Percentiles rank a stretch among this genome's conserved stretches.
Conservation (phyloP, 1,140 invertebrate genomes). For the Philopotamus ludificatus region DNA sequence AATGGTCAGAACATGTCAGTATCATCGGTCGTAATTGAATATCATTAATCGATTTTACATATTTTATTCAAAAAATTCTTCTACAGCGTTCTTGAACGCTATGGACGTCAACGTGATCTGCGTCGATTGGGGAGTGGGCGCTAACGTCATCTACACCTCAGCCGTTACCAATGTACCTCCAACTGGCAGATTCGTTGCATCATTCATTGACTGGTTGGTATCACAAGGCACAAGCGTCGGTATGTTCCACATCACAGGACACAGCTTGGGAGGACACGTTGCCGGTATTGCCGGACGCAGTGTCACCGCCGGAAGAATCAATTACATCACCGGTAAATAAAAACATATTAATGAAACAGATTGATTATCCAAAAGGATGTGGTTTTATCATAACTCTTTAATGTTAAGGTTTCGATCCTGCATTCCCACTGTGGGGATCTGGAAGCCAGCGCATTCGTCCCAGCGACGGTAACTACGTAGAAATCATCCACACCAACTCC, state of each 20-base stretch:
- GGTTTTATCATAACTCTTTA: neutral
- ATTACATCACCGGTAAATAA: slow-evolving; percentile 11
- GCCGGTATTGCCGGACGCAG: slow-evolving; percentile 7
- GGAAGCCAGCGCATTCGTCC: slow-evolving; percentile 44
- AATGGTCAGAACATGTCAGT: neutral
- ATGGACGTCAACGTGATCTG: slow-evolving; percentile 9
- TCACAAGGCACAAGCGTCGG: neutral
- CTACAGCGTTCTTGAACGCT: slow-evolving; percentile 11
- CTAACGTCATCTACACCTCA: slow-evolving; percentile 6
- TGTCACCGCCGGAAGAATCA: slow-evolving; percentile 4
- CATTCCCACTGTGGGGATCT: slow-evolving; percentile 56
- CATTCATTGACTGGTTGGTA: slow-evolving; percentile 6
- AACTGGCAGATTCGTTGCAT: neutral
- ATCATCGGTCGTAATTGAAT: slow-evolving; percentile 39
- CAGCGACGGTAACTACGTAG: slow-evolving; percentile 59
- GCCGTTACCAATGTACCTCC: slow-evolving; percentile 9
- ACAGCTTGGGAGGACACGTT: slow-evolving; percentile 19
- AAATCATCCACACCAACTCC: slow-evolving; percentile 63
- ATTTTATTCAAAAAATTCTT: neutral
- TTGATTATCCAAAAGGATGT: neutral
- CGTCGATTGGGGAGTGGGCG: slow-evolving; percentile 7
- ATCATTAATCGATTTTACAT: slow-evolving; percentile 28
- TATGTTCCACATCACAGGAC: slow-evolving; percentile 12
- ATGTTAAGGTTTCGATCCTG: slow-evolving; percentile 62
- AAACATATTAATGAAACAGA: neutral